Evolutionary conservation across 2,888 invertebrate species (phyloP).

Genomic region (Pyralis farinalis): DNA sequence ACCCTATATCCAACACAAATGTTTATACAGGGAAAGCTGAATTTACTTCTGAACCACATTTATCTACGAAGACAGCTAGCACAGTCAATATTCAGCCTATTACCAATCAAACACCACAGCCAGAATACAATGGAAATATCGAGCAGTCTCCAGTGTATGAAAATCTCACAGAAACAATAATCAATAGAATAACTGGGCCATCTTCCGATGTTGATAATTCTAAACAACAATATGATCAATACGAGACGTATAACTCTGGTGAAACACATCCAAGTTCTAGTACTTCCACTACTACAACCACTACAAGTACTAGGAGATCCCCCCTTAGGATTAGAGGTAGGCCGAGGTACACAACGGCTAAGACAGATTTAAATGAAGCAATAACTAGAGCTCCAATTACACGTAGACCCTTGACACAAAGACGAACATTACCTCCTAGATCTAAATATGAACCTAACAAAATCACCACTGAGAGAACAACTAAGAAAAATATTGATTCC

Average conservation of each 20-base stretch:
- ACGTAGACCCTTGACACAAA: slow-evolving; percentile 75
- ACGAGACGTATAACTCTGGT: slow-evolving; percentile 39
- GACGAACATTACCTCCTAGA: slow-evolving; percentile 63
- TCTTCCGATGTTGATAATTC: slow-evolving; percentile 32
- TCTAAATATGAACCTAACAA: slow-evolving; percentile 61
- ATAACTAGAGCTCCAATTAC: slow-evolving; percentile 59
- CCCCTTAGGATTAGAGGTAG: slow-evolving; percentile 55
- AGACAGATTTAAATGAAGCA: slow-evolving; percentile 60
- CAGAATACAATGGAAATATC: slow-evolving; percentile 34
- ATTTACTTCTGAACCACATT: slow-evolving; percentile 26
- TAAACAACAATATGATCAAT: slow-evolving; percentile 43
- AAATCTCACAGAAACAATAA: slow-evolving; percentile 33
- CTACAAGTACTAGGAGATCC: slow-evolving; percentile 57
- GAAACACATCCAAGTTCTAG: slow-evolving; percentile 39
- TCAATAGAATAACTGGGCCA: slow-evolving; percentile 32
- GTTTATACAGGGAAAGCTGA: slow-evolving; percentile 46
- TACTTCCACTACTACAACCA: slow-evolving; percentile 53
- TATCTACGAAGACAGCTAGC: slow-evolving; percentile 22
- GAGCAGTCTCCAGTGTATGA: slow-evolving; percentile 38
- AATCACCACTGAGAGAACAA: slow-evolving; percentile 57
- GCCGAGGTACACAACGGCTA: slow-evolving; percentile 65
- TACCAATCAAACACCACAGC: slow-evolving; percentile 21
- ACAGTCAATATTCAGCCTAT: slow-evolving; percentile 19
- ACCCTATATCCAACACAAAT: slow-evolving; percentile 45
- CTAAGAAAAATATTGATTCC: slow-evolving; percentile 42